Conservation (phyloP, 2,888 invertebrate genomes). For the Idaea straminata region DNA sequence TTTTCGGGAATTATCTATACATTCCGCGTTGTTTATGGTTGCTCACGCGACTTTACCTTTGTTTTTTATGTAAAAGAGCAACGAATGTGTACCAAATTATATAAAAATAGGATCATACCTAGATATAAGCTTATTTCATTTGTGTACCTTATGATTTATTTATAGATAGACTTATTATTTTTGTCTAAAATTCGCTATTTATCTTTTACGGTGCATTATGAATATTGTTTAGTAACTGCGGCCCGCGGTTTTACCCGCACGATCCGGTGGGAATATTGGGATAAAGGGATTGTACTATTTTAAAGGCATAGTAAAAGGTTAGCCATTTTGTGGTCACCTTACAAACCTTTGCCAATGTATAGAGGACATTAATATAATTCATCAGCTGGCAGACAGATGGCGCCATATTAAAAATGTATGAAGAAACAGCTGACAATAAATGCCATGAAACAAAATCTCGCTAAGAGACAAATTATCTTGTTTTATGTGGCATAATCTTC, state of each 20-base stretch:
- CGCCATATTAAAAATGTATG: too few species aligned
- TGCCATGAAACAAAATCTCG: too few species aligned
- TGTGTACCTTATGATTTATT: conserved; percentile 45
- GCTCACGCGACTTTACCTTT: conserved; percentile 47
- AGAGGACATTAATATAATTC: too few species aligned
- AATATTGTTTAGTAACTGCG: background rate
- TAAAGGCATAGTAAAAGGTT: too few species aligned
- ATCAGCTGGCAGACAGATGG: too few species aligned
- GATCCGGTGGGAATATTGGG: background rate
- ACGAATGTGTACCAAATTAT: conserved; percentile 79
- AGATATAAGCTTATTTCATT: conserved; percentile 64
- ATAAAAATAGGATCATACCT: conserved; percentile 66
- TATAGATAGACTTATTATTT: conserved; percentile 32
- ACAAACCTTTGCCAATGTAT: too few species aligned
- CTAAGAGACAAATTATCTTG: too few species aligned
- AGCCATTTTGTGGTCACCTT: too few species aligned
- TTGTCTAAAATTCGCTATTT: conserved; percentile 19
- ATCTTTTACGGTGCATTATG: conserved; percentile 23
- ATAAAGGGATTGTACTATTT: background rate
- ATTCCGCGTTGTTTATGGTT: conserved; percentile 67
- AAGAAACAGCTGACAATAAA: too few species aligned
- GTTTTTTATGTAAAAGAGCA: conserved; percentile 63
- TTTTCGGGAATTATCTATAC: conserved; percentile 50
- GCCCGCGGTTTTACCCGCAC: background rate
- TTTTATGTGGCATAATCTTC: too few species aligned